phyloP scores from a whole-genome alignment of 2,888 invertebrate genomes.

The Portevinia maculata region DNA sequence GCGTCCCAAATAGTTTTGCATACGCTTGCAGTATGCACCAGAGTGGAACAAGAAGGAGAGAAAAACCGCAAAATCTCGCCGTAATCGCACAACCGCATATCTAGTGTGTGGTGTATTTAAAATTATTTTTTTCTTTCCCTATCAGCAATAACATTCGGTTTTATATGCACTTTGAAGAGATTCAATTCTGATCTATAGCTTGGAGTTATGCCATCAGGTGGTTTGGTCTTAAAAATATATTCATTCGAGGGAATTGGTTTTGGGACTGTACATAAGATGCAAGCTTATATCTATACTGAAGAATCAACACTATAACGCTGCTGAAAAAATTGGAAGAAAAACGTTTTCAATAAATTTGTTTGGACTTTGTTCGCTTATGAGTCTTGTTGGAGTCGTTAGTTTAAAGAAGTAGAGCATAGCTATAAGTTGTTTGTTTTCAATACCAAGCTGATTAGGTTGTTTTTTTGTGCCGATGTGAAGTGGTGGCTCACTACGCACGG shows the following conservation, averaged over 20 bases:
- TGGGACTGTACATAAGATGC: constrained; percentile 20
- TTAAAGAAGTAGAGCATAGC: background rate
- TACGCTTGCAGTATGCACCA: constrained; percentile 28
- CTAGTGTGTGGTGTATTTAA: constrained; percentile 48
- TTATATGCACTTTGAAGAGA: constrained; percentile 25
- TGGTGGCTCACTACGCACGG: background rate
- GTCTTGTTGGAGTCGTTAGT: background rate
- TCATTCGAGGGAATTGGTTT: constrained; percentile 8
- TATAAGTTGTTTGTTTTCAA: background rate
- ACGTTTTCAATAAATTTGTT: background rate
- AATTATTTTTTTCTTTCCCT: constrained; percentile 52
- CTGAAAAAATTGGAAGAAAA: background rate
- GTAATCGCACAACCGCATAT: constrained; percentile 29
- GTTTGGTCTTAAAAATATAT: constrained; percentile 32
- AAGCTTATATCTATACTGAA: background rate
- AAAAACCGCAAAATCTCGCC: constrained; percentile 12
- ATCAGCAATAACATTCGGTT: constrained; percentile 6
- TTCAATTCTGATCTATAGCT: constrained; percentile 38
- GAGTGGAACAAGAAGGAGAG: constrained; percentile 7
- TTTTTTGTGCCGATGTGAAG: background rate
- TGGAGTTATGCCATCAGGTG: constrained; percentile 57
- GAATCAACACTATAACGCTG: constrained; percentile 10
- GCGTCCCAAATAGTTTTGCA: constrained; percentile 63
- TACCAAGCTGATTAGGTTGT: background rate
- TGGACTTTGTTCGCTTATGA: background rate